Percentiles rank a stretch among this genome's conserved stretches.
Conservation (phyloP, 2,888 invertebrate species). For the Drosophila helvetica region DNA sequence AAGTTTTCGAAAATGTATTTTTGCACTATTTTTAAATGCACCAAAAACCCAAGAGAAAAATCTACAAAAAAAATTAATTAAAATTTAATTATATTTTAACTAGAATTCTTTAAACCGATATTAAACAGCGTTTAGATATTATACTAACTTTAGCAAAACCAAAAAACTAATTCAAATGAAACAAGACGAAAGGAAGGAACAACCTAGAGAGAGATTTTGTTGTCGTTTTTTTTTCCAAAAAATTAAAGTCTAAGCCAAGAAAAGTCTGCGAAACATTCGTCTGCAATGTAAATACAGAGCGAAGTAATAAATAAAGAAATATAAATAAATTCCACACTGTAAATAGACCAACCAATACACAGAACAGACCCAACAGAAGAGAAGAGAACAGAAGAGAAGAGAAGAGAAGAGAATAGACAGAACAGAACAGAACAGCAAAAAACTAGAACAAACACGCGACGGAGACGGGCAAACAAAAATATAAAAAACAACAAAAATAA, state of each 20-base stretch:
- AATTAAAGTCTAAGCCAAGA: constrained; percentile 43
- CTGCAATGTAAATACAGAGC: constrained; percentile 69
- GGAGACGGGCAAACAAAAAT: constrained; percentile 18
- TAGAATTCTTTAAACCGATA: constrained; percentile 55
- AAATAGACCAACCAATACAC: constrained; percentile 62
- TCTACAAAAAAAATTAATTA: constrained; percentile 9
- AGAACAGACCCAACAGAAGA: constrained; percentile 14
- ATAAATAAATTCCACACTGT: constrained; percentile 62
- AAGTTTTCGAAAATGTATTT: constrained; percentile 73
- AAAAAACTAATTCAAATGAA: too few relatives aligned
- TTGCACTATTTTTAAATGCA: constrained; percentile 75
- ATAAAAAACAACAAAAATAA: constrained; percentile 14
- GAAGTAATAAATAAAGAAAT: constrained; percentile 28
- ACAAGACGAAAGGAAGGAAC: constrained; percentile 7
- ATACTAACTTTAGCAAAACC: neutral
- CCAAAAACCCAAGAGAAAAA: constrained; percentile 37
- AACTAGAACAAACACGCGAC: constrained; percentile 18
- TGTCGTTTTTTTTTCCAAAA: constrained; percentile 37
- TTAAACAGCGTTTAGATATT: neutral
- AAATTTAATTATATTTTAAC: constrained; percentile 44
- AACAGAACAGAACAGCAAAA: neutral
- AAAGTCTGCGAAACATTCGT: constrained; percentile 72
- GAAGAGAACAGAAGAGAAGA: constrained; percentile 12
- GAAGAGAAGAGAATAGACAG: neutral
- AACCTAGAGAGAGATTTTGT: constrained; percentile 42